Conservation (phyloP, 2,113 vertebrate genomes). For the Callionymus lyra region DNA sequence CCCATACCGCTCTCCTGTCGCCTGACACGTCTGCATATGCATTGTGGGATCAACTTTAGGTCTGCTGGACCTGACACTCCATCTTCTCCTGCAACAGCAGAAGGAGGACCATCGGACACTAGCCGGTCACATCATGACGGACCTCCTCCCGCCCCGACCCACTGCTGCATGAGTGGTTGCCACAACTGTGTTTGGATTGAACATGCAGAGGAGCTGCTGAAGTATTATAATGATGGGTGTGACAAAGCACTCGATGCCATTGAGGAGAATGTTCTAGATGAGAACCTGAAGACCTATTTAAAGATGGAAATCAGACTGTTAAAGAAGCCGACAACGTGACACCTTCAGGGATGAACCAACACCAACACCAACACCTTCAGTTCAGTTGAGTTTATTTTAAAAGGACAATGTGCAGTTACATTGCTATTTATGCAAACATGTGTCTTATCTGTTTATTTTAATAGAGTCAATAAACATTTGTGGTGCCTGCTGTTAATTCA, state of each 20-base stretch:
- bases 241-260: slow-evolving; percentile 69
- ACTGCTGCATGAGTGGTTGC: slow-evolving; percentile 92
- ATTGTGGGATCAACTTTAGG: neutral
- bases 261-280: slow-evolving; percentile 75
- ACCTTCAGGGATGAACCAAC: no score
- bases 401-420: no score
- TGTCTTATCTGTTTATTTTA: no score
- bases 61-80: neutral
- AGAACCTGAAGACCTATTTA: slow-evolving; percentile 82
- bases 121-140: slow-evolving; percentile 23
- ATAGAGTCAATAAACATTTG: no score
- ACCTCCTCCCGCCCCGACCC: slow-evolving; percentile 59
- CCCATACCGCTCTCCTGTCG: neutral
- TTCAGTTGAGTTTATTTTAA: neutral
- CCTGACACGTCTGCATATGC: slow-evolving; percentile 21
- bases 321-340: slow-evolving; percentile 36
- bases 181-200: slow-evolving; percentile 87
- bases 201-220: slow-evolving; percentile 74
- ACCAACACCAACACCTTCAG: no score
- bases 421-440: no score
- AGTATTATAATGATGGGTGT: slow-evolving; percentile 69
- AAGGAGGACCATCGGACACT: fast-evolving
- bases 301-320: slow-evolving; percentile 82
- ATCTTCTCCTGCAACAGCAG: fast-evolving
- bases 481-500: no score